Conservation (phyloP, 92 coral and sea anemone genomes). For the Bergia puertoricense region DNA sequence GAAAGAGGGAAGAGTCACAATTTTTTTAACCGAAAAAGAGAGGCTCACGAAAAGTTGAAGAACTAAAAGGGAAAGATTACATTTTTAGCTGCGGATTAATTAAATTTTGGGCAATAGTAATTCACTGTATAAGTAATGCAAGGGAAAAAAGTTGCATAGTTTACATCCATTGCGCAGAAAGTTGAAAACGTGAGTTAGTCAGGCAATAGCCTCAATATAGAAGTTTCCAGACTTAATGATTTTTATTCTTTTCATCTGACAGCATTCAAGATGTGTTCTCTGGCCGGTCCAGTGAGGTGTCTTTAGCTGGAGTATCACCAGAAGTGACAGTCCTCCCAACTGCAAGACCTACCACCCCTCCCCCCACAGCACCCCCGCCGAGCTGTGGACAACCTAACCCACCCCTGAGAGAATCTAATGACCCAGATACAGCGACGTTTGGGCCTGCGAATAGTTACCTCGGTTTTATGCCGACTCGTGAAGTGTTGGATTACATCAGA, state of each 20-base stretch:
- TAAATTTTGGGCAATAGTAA: no score
- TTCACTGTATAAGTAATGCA: no score
- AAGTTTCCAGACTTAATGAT: neutral
- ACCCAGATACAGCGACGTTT: constrained; percentile 57
- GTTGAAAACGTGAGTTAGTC: neutral
- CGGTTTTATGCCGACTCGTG: constrained; percentile 56
- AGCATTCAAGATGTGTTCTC: constrained; percentile 68
- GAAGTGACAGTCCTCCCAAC: constrained; percentile 70
- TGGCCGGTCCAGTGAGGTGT: constrained; percentile 76
- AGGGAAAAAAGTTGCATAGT: no score
- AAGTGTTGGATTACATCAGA: constrained; percentile 61
- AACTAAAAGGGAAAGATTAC: no score
- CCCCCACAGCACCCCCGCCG: constrained; percentile 87
- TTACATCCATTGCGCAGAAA: neutral
- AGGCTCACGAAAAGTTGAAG: no score
- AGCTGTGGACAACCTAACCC: constrained; percentile 76
- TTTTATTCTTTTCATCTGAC: constrained; percentile 21
- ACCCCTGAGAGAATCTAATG: constrained; percentile 43
- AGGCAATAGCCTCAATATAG: neutral
- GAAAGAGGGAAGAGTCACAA: no score
- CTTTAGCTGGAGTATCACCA: constrained; percentile 92
- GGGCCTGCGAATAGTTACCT: constrained; percentile 61
- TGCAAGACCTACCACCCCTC: constrained; percentile 80
- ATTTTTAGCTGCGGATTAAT: no score
- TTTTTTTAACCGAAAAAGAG: no score